Conservation (phyloP, 2,888 invertebrate genomes). For the Drosophila stalkeri region DNA sequence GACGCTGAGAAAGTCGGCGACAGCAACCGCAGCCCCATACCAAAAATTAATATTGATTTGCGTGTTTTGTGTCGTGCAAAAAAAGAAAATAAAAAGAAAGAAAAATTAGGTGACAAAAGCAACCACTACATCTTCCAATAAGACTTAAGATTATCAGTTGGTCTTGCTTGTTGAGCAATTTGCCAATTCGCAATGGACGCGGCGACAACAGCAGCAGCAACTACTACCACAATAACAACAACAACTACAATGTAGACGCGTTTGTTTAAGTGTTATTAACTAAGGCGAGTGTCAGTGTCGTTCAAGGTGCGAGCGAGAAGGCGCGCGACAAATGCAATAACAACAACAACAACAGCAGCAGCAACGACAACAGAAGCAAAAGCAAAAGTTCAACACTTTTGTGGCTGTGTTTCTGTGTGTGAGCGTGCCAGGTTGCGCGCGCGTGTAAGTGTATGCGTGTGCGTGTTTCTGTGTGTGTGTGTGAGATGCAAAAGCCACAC, state of each 20-base stretch:
- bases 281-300: conserved; percentile 36
- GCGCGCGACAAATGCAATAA: conserved; percentile 45
- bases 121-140: conserved; percentile 54
- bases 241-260: conserved; percentile 34
- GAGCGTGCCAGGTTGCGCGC: conserved; percentile 7
- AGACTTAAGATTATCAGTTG: conserved; percentile 45
- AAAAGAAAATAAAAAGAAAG: conserved; percentile 29
- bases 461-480: conserved; percentile 5
- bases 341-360: conserved; percentile 40
- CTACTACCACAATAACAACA: conserved; percentile 14
- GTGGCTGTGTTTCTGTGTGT: conserved; percentile 26
- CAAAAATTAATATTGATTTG: conserved; percentile 67
- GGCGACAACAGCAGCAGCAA: conserved; percentile 16
- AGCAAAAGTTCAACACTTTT: conserved; percentile 59
- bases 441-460: conserved; percentile 12
- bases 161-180: conserved; percentile 48
- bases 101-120: conserved; percentile 35
- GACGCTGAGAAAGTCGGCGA: conserved; percentile 21
- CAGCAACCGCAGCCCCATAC: not conserved
- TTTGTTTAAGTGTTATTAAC: conserved; percentile 39
- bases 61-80: conserved; percentile 40
- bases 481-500: conserved; percentile 55
- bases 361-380: conserved; percentile 39
- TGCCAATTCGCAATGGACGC: conserved; percentile 41
- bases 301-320: conserved; percentile 25